Base-by-base conservation (phyloP, 2,113 vertebrate species). In the Prietella phreatophila region DNA sequence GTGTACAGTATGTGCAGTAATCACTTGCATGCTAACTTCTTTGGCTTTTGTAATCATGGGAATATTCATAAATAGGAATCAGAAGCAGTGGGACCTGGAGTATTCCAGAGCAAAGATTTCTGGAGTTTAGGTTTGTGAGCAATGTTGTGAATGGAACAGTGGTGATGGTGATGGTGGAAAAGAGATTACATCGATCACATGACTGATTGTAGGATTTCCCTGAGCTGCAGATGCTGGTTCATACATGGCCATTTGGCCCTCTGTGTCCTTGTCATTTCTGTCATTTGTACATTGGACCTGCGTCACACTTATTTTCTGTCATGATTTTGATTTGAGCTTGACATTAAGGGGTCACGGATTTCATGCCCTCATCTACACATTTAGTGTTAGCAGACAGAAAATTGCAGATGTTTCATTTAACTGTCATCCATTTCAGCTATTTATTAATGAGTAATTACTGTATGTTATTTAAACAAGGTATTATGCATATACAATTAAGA, bases 321-420 rank as follows among this genome's bases (percentile, higher is more conserved):
- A 80, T 50, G 61, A 47, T 55, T 82, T 79, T 86, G 56, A 67
- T 69, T 82, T 73, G 69, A 86, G 81, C 15, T 81, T 85, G 82
- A 67, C 86, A 87, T 85, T 82, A 82, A 87, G 4, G 42, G 33
- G 76, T 82, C 71, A 85, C 61, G 22, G 83, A 87, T 82, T 39
- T 85, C 58, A 87, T 63, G 61, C 67, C 61, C n/a, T 53, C 14
- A 60, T 61, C 53, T 60, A 11, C 39, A 50, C 20, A 84, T 25
- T 15, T 76, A 76, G 69, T 30, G 3, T 30, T 33, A 33, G 42
- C 75, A n/a, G 22, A 75, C 6, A 65, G 82, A 82, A 73, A n/a
- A 30, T n/a, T 75, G 65, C 47, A 30, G 39, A 61, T 50, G 65
- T 56, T 73, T 81, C 9, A 15, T 53, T 42, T 17, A 25, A 75